Evolutionary conservation across 2,888 invertebrate species (phyloP).

Genomic region (Actias luna): DNA sequence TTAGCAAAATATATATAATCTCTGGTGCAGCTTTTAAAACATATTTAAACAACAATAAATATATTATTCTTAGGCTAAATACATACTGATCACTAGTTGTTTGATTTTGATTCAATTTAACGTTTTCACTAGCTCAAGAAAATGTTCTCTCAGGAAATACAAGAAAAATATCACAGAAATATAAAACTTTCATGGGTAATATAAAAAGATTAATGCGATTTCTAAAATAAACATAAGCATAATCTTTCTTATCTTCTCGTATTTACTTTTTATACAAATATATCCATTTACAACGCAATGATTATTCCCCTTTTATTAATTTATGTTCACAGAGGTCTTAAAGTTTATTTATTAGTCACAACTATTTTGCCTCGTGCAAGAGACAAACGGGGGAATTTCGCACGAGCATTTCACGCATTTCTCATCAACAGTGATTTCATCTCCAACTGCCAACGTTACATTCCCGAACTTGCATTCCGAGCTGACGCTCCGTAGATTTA

Average conservation of each 20-base stretch:
- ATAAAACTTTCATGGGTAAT: neutral
- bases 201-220: neutral
- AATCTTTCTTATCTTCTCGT: neutral
- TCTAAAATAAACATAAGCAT: no score
- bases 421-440: conserved; percentile 62
- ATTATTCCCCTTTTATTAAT: neutral
- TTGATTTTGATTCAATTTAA: neutral
- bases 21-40: no score
- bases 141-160: neutral
- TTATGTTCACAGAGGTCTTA: neutral
- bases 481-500: conserved; percentile 55
- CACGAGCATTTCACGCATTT: conserved; percentile 68
- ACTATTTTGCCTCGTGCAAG: conserved; percentile 53
- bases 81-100: no score
- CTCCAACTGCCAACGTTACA: conserved; percentile 64
- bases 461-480: conserved; percentile 67
- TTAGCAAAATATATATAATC: no score
- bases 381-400: conserved; percentile 68
- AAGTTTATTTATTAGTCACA: conserved; percentile 11
- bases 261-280: neutral
- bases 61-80: no score
- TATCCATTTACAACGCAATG: neutral
- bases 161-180: neutral
- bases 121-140: neutral
- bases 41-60: no score